These are phyloP conservation scores for Parazoanthus atlanticus DNA, from an alignment of 92 coral and sea anemone genomes.

Conservation along the genomic window DNA sequence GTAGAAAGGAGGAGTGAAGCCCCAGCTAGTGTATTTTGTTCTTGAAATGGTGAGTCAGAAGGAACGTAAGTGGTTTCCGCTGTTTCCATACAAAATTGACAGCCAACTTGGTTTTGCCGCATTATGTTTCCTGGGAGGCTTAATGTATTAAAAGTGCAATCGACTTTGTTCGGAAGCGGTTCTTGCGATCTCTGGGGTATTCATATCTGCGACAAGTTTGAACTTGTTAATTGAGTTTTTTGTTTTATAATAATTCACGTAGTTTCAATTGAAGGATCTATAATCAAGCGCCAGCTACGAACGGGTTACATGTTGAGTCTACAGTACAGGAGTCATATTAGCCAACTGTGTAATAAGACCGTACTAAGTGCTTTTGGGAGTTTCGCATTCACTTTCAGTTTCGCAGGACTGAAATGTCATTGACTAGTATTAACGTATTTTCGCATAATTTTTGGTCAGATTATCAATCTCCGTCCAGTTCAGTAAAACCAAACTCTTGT, in stretches of 20 bases:
- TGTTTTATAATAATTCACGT: neutral
- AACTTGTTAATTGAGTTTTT: neutral
- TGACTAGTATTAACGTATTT: no score
- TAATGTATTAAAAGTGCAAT: no score
- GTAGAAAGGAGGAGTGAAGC: no score
- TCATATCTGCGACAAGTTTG: neutral
- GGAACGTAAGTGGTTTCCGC: neutral
- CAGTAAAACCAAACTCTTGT: no score
- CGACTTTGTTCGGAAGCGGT: neutral
- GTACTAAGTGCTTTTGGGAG: no score
- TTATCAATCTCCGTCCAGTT: no score
- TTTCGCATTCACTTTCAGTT: no score
- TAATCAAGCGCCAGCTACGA: neutral
- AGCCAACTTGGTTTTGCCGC: neutral
- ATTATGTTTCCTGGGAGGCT: neutral
- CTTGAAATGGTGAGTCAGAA: neutral
- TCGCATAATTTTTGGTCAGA: no score
- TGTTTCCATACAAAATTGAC: neutral
- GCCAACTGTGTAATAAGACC: no score
- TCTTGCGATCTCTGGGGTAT: neutral
- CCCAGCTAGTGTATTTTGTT: neutral
- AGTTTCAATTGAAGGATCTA: neutral
- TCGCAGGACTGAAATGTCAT: no score
- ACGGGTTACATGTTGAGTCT: no score
- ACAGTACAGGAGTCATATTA: no score